Base-by-base conservation (phyloP, 1,140 invertebrate species). In the Paralvinella palmiformis region DNA sequence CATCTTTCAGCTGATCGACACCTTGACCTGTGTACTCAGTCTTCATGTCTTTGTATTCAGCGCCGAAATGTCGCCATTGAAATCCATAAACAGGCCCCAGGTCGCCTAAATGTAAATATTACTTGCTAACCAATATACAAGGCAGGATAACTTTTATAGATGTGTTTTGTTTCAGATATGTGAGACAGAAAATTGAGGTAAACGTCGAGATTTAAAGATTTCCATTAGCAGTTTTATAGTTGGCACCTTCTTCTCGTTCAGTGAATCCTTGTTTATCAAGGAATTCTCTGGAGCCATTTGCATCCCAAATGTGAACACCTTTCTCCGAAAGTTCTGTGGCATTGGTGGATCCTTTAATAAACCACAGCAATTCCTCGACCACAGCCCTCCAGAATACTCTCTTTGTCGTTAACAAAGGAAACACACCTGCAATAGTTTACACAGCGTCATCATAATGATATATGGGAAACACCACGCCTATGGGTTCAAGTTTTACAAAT, bases 51-150 rank as follows among this genome's bases (percentile, higher is more conserved):
- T 84, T 81, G 79, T 99, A 99, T 71, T 93, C 81, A 2, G 96
- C 95, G 35, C 97, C 97, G 85, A 89, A 98, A 81, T 99, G 95
- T 62, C 96, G 84, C 97, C 97, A 99, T 77, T 99, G 97, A 75
- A 99, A 99, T 0, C 97, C 97, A 85, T 99, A 99, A 27, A 99
- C 86, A 5, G 97, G 97, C 0, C 97, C 97, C 31, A 99, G 83
- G 83, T 99, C 97, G 61, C 94, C 88, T 88, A 69, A 57, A 77
- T 77, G 56, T 33, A 44, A 59, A 29, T 53, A 20, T n/a, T 57
- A 64, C 44, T 57, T 50, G n/a, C 24, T 52, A 27, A 48, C 27
- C 44, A 20, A 10, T 3, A 48, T 10, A 10, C 10, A 24, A n/a
- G n/a, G n/a, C n/a, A n/a, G n/a, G n/a, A n/a, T n/a, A n/a, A 44